Percentiles rank a stretch among this genome's conserved stretches.
These are phyloP conservation scores for Drosophila bocqueti DNA, from an alignment of 1,140 invertebrate species.

Conservation along the genomic window DNA sequence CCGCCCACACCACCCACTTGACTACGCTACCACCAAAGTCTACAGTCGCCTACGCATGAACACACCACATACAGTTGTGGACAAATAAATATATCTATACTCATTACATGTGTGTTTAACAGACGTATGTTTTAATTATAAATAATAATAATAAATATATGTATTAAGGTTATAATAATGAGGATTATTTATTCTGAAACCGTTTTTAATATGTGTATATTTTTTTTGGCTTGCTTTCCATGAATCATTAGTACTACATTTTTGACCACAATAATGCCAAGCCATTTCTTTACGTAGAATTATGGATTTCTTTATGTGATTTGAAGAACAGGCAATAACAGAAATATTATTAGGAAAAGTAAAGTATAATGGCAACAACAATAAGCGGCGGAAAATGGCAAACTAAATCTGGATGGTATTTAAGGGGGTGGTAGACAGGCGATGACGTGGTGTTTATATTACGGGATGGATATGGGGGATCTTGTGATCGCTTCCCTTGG, in stretches of 20 bases:
- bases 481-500: slow-evolving; percentile 38
- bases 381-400: slow-evolving; percentile 20
- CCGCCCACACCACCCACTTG: slow-evolving; percentile 12
- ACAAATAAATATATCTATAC: slow-evolving; percentile 1
- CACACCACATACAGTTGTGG: slow-evolving; percentile 11
- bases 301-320: slow-evolving; percentile 33
- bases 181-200: not conserved
- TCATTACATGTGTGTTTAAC: no score
- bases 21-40: slow-evolving; percentile 12
- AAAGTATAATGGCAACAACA: slow-evolving; percentile 28
- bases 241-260: not conserved
- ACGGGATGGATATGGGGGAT: slow-evolving; percentile 18
- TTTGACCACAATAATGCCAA: not conserved
- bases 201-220: not conserved
- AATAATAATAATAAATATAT: no score
- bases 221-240: not conserved
- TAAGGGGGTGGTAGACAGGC: slow-evolving; percentile 11
- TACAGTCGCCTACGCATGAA: slow-evolving; percentile 48
- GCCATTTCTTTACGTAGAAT: slow-evolving; percentile 9
- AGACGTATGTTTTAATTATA: no score
- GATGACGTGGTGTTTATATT: slow-evolving; percentile 44
- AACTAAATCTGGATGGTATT: not conserved
- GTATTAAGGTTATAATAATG: no score
- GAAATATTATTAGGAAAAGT: slow-evolving; percentile 20
- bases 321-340: slow-evolving; percentile 30